Evolutionary conservation across 2,797 vertebrate genomes (phyloP), one percentile per base, ranked within the genome.

Genomic region (Cryptoprocta ferox): DNA sequence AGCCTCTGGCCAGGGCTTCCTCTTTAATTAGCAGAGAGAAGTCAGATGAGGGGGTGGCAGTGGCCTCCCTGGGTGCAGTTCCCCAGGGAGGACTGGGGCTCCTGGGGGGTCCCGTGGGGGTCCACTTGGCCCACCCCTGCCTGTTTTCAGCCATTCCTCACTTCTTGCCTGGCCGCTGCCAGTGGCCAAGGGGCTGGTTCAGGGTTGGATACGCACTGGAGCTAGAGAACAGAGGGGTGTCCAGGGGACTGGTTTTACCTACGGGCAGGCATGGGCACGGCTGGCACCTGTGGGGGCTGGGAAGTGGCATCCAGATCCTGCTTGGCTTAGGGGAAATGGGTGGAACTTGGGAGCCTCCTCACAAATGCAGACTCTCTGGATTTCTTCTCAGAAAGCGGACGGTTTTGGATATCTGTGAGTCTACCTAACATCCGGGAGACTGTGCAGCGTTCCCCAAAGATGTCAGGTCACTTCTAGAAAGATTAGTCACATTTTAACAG

Each of bases 401-500:
- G 42, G 42, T 61, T 70, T 28, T 32, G 42, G 56, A 39, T n/a
- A 37, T 39, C 82, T 65, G 30, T 14, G 5, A 65, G 6, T 28
- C 30, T 24, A 39, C 21, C 59, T 16, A 50, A 11, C 28, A 81
- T 13, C 21, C 71, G 63, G 87, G 88, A 93, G 48, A 85, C 24
- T 50, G 50, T 1, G 39, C 32, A 63, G 35, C 50, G 45, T 39
- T 53, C 78, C 73, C 32, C 32, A 84, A 70, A 89, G 80, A 86
- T 75, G 87, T 83, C 42, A 90, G 30, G 65, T 92, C 73, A 70
- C 68, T 53, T 92, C 71, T 50, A 53, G 80, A 71, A 63, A 89
- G 15, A 35, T 68, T 24, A 81, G 94, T 79, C 61, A 59, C 95
- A 87, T 59, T 93, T 68, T 90, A 73, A 78, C 18, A 85, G 78